Base-by-base conservation (phyloP, 2,888 invertebrate genomes). In the Perdita meconis region DNA sequence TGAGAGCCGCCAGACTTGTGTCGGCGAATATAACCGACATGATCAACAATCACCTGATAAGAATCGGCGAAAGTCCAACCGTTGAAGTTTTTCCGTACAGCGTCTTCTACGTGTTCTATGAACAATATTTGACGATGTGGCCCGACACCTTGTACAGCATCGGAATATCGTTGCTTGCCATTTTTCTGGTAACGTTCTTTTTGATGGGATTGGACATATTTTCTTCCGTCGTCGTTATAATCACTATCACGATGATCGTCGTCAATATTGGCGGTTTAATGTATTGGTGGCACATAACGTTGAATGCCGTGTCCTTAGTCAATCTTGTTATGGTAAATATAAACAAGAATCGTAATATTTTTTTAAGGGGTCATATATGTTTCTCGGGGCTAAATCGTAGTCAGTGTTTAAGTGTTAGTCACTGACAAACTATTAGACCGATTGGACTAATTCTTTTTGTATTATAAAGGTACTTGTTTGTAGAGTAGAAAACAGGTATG, bases 61-160 rank as follows among this genome's bases (percentile, higher is more conserved):
- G 92, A 0, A 89, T 91, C 26, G 94, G 94, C 1, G 76, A 86
- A n/a, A 92, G 91, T 47, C 84, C 87, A 0, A 93, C 93, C 0
- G 94, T 96, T 30, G 95, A 95, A 91, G 97, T 97, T 79, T 97
- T 97, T 92, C 97, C 97, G 0, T 97, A 99, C 93, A 98, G 97
- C 0, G 95, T 99, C 61, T 98, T 98, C 93, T 99, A 99, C 92
- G 99, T 99, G 30, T 99, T 98, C 93, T 99, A 99, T 92, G 99
- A 99, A 92, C 99, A 99, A 93, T 99, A 99, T 93, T 93, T 99
- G 81, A 98, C 98, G 8, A 98, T 99, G 95, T 97, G 98, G 96
- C 94, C 96, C 0, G 98, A 99, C 89, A 97, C 98, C 0, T 91
- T 98, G 38, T 95, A 96, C 90, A 97, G 97, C 87, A 94, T 99